Evolutionary conservation across 1,140 invertebrate genomes (phyloP), one percentile per base, ranked within the genome.

Genomic region (Diorhabda elongata): DNA sequence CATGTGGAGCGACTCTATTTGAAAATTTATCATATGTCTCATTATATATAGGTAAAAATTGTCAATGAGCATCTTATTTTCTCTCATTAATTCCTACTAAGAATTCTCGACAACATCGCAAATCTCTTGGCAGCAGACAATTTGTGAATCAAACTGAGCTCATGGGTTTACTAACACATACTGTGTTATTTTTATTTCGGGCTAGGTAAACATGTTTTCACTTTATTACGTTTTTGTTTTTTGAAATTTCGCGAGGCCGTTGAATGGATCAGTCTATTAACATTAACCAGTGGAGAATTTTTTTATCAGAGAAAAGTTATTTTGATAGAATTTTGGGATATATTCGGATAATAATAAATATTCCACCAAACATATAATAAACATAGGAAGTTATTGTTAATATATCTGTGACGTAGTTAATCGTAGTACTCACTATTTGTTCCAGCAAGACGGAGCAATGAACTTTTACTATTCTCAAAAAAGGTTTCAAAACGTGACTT

Each of bases 151-250:
- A 52, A 52, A 52, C 47, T 8, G n/a, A 52, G 65, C 42, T 56
- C 43, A 59, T 9, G 64, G 42, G 52, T 58, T 58, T 66, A 60
- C 44, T 67, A 61, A 56, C 52, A 69, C 56, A 63, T 52, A 52
- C 52, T 61, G 67, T 43, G 58, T 69, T 69, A 69, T 69, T 69
- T 69, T 69, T 64, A 63, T 61, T 61, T 44, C 61, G 56, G 63
- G 45, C 43, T 57, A 67, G 52, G 67, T 69, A 69, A 69, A 69
- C 67, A 69, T 69, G 63, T 69, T 69, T 69, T 69, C 52, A 64
- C 47, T 62, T 61, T 61, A 42, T 61, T 61, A 42, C 59, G 26
- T 41, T 41, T 41, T 42, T 61, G 26, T 41, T 61, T 61, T 26
- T 52, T 52, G 47, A 6, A 3, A 52, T 52, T 52, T 52, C 47